phyloP scores from a whole-genome alignment of 1,140 invertebrate genomes.

The Bombus impatiens region DNA sequence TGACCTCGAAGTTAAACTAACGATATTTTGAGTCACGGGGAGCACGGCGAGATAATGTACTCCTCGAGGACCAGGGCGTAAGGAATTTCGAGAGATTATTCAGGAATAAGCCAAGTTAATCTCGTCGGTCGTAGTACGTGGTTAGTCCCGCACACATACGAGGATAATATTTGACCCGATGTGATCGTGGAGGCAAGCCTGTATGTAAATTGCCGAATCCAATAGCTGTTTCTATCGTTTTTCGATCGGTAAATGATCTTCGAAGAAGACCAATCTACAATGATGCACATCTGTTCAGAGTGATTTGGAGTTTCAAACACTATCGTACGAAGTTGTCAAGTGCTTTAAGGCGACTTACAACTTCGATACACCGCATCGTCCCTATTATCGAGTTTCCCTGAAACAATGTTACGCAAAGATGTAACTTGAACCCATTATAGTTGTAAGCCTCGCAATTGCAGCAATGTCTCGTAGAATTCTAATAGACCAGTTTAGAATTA shows the following conservation, averaged over 20 bases:
- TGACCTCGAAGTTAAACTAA: conserved; percentile 40
- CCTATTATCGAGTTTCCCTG: not conserved
- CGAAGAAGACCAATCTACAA: not conserved
- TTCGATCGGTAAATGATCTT: not conserved
- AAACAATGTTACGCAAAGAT: not conserved
- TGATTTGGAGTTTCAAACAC: not conserved
- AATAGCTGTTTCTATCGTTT: not conserved
- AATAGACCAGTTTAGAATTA: not conserved
- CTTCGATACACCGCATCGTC: not conserved
- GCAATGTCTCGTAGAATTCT: not conserved
- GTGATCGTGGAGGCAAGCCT: not conserved
- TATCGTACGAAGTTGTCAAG: not conserved
- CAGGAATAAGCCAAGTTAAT: conserved; percentile 23
- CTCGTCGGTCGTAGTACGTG: not conserved
- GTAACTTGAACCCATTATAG: not conserved
- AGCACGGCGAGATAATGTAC: conserved; percentile 2
- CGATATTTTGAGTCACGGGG: conserved; percentile 31
- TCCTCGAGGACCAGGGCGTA: not conserved
- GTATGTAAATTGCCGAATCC: not conserved
- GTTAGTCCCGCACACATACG: not conserved
- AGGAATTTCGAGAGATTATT: conserved; percentile 32
- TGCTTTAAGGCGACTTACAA: not conserved
- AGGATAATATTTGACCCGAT: not conserved
- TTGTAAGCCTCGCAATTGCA: not conserved
- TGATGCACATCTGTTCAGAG: not conserved